Evolutionary conservation across 2,113 vertebrate species (phyloP).

Genomic region (Siphamia tubifer): DNA sequence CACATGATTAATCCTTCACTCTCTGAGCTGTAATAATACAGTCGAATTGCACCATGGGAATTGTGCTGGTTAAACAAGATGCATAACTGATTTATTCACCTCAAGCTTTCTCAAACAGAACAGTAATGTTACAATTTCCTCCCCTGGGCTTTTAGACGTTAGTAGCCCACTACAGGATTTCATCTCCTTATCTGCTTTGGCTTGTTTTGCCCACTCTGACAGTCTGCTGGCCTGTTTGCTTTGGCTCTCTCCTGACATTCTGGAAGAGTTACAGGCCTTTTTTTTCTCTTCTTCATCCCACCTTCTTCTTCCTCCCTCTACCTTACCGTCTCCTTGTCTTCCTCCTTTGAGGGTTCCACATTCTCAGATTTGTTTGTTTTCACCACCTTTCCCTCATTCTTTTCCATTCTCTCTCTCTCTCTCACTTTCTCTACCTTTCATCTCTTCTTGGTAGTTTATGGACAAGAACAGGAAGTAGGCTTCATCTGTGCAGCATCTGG

Average conservation of each 20-base stretch:
- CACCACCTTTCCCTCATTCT: not conserved
- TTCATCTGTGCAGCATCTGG: constrained; percentile 56
- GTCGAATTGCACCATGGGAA: constrained; percentile 17
- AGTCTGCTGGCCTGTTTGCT: constrained; percentile 52
- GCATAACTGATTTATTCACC: not conserved
- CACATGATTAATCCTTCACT: constrained; percentile 49
- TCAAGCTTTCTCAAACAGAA: not conserved
- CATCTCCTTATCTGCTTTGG: constrained; percentile 4
- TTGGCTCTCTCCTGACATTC: constrained; percentile 45
- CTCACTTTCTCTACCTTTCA: not conserved
- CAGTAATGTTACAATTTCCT: not conserved
- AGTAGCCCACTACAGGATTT: not conserved
- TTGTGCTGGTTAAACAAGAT: not conserved
- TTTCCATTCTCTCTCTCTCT: not conserved
- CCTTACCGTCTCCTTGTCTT: not conserved
- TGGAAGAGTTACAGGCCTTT: constrained; percentile 2
- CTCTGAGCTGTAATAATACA: constrained; percentile 22
- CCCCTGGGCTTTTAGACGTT: not conserved
- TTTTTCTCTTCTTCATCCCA: not conserved
- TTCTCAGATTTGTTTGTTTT: constrained; percentile 63
- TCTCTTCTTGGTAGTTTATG: constrained; percentile 14
- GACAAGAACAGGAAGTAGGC: constrained; percentile 19
- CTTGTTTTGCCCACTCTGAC: not conserved
- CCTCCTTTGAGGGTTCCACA: constrained; percentile 31
- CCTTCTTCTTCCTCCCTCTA: not conserved